Conservation (phyloP, 2,113 vertebrate genomes). For the Ictalurus furcatus region DNA sequence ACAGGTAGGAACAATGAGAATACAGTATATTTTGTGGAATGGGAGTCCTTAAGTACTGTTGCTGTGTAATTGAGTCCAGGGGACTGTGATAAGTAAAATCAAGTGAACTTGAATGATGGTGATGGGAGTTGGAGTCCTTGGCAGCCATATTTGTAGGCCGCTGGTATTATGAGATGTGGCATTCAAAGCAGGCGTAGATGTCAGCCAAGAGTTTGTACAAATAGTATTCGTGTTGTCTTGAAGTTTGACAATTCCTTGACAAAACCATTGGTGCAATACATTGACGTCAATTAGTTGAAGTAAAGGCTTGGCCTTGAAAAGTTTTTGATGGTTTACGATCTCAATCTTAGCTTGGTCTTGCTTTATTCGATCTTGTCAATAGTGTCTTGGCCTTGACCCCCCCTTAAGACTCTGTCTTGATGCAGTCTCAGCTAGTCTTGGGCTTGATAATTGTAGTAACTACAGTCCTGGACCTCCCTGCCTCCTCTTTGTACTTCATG, state of each 20-base stretch:
- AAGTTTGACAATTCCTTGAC: no score
- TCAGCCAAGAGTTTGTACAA: no score
- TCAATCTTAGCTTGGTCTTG: background rate
- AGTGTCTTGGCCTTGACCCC: background rate
- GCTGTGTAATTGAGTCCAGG: no score
- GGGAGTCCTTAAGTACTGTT: no score
- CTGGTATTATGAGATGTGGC: no score
- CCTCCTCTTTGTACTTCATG: background rate
- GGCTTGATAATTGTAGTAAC: background rate
- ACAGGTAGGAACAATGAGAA: background rate
- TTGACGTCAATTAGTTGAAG: background rate
- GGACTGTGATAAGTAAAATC: no score
- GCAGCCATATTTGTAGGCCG: no score
- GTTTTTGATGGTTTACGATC: background rate
- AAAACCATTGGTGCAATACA: no score
- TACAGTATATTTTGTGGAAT: background rate
- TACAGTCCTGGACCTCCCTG: background rate
- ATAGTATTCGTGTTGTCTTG: no score
- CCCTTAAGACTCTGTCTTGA: background rate
- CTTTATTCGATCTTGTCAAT: background rate
- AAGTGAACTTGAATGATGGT: no score
- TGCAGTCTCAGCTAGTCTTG: background rate
- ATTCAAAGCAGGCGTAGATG: no score
- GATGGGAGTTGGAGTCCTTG: no score
- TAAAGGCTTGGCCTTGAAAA: background rate